Base-by-base conservation (phyloP, 92 coral and sea anemone genomes). In the Nematostella vectensis region DNA sequence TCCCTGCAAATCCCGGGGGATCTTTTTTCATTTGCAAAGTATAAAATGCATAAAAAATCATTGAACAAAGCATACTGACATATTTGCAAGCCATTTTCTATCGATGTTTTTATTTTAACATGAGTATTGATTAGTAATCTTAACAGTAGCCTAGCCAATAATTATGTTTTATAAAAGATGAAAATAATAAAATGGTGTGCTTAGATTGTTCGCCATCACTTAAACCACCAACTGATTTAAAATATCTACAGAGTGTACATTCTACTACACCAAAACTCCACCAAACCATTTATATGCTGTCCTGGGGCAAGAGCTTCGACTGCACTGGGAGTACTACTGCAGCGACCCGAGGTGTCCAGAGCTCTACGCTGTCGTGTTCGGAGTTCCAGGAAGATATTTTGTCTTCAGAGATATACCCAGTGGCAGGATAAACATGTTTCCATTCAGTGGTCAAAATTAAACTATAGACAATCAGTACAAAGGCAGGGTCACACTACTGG, bases 361-460 rank as follows among this genome's bases (percentile, higher is more conserved):
- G 23, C 23, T 45, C 17, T 45, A 45, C 18, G 51, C 51, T 45
- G 18, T 45, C 18, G 51, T 45, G 4, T 45, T 45, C 18, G 51
- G 51, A 9, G 51, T 45, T 8, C 12, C 18, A 9, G 51, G 51
- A 17, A 45, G 51, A 22, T 45, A 45, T 45, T 45, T 45, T 8
- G 18, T 45, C 23, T 6, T 4, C 9, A 45, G 18, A 45, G 9
- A 8, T 4, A 11, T 17, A 4, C 4, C 18, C 9, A 6, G 18
- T 45, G 51, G 51, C 4, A 19, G 11, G 18, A 6, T 45, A 45
- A 11, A 45, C 23, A 6, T 45, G 21, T 45, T 45, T 45, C 51
- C 51, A 9, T 4, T 4, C 4, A 45, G 21, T 45, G 21, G 51
- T 22, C 4, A 6, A 45, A 45, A 45, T 45, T 9, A 45, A 22